Percentiles rank a stretch among this genome's conserved stretches.
Evolutionary conservation across 2,113 vertebrate species (phyloP).

Genomic region (Coreoperca whiteheadi): DNA sequence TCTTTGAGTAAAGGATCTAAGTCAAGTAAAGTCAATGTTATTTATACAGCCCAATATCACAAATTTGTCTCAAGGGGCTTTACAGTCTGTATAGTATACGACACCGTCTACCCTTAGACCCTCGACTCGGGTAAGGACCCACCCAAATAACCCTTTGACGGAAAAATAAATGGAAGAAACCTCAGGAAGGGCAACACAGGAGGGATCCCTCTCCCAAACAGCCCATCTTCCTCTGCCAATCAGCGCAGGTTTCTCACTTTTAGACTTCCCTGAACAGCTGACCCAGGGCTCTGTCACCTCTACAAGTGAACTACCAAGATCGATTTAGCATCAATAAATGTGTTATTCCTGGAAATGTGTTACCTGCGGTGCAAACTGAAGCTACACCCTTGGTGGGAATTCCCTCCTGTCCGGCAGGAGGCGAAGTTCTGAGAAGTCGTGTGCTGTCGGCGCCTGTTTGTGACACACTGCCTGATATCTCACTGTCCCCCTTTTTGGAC

Average conservation of each 20-base stretch:
- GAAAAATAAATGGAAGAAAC: no score
- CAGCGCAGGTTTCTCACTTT: neutral
- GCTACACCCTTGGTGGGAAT: neutral
- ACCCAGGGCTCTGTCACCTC: neutral
- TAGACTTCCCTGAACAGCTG: neutral
- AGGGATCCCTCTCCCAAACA: no score
- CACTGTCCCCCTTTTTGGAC: constrained; percentile 27
- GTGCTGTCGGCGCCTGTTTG: constrained; percentile 12
- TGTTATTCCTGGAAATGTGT: constrained; percentile 13
- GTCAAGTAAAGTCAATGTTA: no score
- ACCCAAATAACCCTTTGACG: no score
- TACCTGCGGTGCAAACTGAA: constrained; percentile 56
- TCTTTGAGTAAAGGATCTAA: no score
- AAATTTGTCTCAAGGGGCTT: no score
- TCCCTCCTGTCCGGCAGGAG: constrained; percentile 69
- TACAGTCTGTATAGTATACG: no score
- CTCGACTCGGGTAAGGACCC: no score
- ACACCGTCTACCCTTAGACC: no score
- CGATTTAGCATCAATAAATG: neutral
- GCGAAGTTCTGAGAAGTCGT: neutral
- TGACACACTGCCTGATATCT: constrained; percentile 4
- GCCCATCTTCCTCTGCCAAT: neutral
- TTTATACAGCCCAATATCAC: no score
- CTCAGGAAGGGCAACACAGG: no score
- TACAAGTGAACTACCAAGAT: neutral